These are phyloP conservation scores for Gallirallus australis DNA, from an alignment of 2,797 vertebrate species.

Conservation along the genomic window DNA sequence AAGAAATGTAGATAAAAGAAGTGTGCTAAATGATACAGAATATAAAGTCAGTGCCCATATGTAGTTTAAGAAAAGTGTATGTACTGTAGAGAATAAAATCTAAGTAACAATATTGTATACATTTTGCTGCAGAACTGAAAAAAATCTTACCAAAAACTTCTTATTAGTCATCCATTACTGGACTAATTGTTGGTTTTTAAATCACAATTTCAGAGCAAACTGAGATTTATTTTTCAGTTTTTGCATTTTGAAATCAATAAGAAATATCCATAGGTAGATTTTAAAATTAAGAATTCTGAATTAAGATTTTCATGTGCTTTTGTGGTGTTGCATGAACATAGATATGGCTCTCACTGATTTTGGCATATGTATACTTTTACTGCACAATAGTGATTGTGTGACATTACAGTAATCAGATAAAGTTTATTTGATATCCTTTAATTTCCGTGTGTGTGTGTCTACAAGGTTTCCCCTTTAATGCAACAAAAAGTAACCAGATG, in stretches of 20 bases:
- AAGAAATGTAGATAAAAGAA: neutral
- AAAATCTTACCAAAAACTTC: neutral
- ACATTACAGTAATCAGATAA: neutral
- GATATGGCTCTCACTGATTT: neutral
- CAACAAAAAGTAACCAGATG: conserved; percentile 14
- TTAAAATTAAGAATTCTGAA: neutral
- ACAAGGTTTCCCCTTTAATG: conserved; percentile 6
- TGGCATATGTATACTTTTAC: neutral
- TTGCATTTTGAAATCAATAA: neutral
- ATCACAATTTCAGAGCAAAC: neutral
- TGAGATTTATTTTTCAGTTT: neutral
- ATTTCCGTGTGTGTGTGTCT: neutral
- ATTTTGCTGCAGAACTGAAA: neutral
- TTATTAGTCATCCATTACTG: neutral
- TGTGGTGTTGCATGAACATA: neutral
- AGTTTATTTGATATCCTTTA: neutral
- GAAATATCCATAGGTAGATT: neutral
- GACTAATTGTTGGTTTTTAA: neutral
- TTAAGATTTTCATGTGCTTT: neutral
- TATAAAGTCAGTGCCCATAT: neutral
- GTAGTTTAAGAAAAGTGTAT: neutral
- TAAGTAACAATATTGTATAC: neutral
- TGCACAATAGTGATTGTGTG: neutral
- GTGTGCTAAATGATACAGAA: neutral
- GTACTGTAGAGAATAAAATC: neutral